Evolutionary conservation across 2,888 invertebrate species (phyloP).

Genomic region (Scrobipalpa costella): DNA sequence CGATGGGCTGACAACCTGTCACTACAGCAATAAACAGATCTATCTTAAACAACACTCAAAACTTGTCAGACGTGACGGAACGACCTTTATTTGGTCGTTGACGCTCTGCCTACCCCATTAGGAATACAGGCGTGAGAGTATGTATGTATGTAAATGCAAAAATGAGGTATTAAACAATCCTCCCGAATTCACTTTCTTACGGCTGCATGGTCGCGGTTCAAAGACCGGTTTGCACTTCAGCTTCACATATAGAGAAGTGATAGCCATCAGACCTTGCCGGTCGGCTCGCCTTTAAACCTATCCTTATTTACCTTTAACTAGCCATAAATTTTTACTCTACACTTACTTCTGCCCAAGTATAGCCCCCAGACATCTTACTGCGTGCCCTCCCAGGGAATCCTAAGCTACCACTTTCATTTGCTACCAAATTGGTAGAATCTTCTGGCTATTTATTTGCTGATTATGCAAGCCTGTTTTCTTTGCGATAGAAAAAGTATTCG

Average conservation of each 20-base stretch:
- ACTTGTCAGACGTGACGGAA: too few species aligned
- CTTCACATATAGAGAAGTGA: slow-evolving; percentile 61
- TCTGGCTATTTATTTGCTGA: slow-evolving; percentile 15
- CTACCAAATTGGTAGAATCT: slow-evolving; percentile 2
- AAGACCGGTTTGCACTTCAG: slow-evolving; percentile 57
- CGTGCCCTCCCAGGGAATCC: slow-evolving; percentile 5
- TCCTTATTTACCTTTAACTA: slow-evolving; percentile 23
- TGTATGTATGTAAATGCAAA: not conserved
- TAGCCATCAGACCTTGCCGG: slow-evolving; percentile 58
- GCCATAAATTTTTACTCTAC: slow-evolving; percentile 10
- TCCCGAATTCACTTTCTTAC: not conserved
- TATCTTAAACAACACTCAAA: too few species aligned
- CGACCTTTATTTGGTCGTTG: too few species aligned
- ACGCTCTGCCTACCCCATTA: too few species aligned
- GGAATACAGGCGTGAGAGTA: too few species aligned
- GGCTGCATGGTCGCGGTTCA: not conserved
- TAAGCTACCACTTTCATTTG: slow-evolving; percentile 20
- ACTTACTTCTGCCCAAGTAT: slow-evolving; percentile 13
- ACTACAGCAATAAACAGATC: too few species aligned
- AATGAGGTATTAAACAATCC: not conserved
- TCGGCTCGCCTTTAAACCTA: slow-evolving; percentile 37
- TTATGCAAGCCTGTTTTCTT: slow-evolving; percentile 15
- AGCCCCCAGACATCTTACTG: not conserved
- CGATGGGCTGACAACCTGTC: too few species aligned
- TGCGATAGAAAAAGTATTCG: slow-evolving; percentile 10